phyloP scores from a whole-genome alignment of 2,888 invertebrate genomes.

The Ferdinandea cuprea region DNA sequence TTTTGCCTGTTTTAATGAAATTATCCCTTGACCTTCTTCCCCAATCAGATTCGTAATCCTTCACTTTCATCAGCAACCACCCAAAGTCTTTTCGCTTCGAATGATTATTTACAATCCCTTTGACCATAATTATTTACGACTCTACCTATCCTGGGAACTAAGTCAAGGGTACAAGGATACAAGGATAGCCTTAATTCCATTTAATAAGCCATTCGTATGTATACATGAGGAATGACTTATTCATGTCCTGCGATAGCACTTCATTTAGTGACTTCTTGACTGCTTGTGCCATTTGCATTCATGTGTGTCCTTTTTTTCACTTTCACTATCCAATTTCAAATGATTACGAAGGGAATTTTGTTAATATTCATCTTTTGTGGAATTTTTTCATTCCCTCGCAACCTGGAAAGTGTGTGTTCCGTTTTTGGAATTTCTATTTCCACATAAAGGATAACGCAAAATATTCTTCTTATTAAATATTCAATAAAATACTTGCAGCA shows the following conservation, averaged over 20 bases:
- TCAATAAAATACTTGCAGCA: constrained; percentile 17
- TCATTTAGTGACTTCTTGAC: not conserved
- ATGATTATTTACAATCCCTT: constrained; percentile 22
- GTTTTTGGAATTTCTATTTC: not conserved
- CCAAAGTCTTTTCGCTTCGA: not conserved
- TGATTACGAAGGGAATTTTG: constrained; percentile 29
- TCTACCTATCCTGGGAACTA: constrained; percentile 1
- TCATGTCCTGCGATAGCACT: constrained; percentile 41
- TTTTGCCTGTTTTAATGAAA: not conserved
- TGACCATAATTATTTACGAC: constrained; percentile 22
- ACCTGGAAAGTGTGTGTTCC: not conserved
- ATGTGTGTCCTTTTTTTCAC: constrained; percentile 3
- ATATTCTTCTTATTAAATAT: constrained; percentile 39
- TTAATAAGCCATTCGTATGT: constrained; percentile 26
- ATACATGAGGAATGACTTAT: constrained; percentile 22
- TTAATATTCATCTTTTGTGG: not conserved
- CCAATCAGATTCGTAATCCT: constrained; percentile 24
- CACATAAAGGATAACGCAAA: constrained; percentile 10
- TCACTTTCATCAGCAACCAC: not conserved
- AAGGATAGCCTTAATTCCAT: constrained; percentile 10
- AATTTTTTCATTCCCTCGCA: constrained; percentile 1
- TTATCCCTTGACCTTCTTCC: constrained; percentile 7
- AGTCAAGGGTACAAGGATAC: not conserved
- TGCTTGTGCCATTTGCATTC: no score
- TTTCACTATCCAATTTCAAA: constrained; percentile 32